Conservation (phyloP, 2,888 invertebrate species). For the Macrostomum cliftonense region DNA sequence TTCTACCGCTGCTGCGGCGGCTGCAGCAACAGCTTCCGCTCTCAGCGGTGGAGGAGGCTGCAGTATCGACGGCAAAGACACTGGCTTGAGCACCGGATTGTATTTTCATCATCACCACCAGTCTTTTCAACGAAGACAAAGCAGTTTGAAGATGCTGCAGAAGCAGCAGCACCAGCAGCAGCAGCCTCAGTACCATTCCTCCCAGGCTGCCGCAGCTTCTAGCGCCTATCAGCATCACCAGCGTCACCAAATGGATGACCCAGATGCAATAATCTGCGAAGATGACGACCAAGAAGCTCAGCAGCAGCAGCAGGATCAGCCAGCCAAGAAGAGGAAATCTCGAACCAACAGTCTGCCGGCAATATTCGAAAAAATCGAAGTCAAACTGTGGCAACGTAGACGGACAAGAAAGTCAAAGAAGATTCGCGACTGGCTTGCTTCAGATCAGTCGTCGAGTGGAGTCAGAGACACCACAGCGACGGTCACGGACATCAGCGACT, state of each 20-base stretch:
- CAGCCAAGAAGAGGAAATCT: neutral
- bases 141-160: neutral
- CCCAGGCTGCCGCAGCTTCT: neutral
- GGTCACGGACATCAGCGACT: neutral
- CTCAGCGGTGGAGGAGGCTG: no score
- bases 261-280: neutral
- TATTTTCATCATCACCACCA: conserved; percentile 1
- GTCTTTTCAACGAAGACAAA: neutral
- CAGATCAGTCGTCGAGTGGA: neutral
- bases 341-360: conserved; percentile 3
- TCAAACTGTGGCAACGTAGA: neutral
- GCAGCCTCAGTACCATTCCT: neutral
- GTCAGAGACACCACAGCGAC: neutral
- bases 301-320: neutral
- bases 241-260: neutral
- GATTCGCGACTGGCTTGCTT: neutral
- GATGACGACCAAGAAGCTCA: neutral
- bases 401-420: no score
- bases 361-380: conserved; percentile 1
- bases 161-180: neutral
- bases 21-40: no score
- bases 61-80: no score
- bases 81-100: neutral
- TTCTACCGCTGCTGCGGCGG: no score
- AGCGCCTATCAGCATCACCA: neutral